Conservation (phyloP, 2,797 vertebrate species). For the Lindbergichthys nudifrons region DNA sequence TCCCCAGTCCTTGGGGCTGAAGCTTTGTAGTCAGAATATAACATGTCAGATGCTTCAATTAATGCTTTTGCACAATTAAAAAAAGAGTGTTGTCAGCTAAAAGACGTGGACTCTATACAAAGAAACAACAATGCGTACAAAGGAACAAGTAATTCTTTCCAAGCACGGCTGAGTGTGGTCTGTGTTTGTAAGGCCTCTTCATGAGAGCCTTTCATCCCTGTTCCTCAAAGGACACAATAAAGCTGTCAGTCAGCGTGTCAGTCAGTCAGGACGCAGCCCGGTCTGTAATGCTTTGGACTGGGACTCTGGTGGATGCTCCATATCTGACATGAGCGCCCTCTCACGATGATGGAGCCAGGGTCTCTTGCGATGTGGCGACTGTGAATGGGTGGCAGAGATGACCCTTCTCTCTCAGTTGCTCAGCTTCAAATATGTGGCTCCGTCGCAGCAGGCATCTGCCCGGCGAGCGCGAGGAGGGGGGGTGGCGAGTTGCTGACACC, state of each 20-base stretch:
- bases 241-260: conserved; percentile 76
- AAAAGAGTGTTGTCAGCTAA: conserved; percentile 64
- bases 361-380: conserved; percentile 51
- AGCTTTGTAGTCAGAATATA: conserved; percentile 41
- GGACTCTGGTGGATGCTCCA: conserved; percentile 57
- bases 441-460: conserved; percentile 67
- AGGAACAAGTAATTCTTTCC: conserved; percentile 52
- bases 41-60: conserved; percentile 37
- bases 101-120: conserved; percentile 58
- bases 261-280: conserved; percentile 53
- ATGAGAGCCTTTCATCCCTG: conserved; percentile 62
- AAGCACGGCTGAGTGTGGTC: conserved; percentile 46
- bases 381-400: conserved; percentile 56
- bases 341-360: conserved; percentile 37
- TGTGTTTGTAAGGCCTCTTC: conserved; percentile 67
- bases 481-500: conserved; percentile 64
- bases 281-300: conserved; percentile 55
- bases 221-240: conserved; percentile 73
- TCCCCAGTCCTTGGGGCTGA: conserved; percentile 14
- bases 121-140: conserved; percentile 68
- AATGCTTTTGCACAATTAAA: conserved; percentile 59
- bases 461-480: conserved; percentile 2
- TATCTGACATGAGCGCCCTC: conserved; percentile 65
- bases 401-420: conserved; percentile 69
- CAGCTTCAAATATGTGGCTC: conserved; percentile 58